Conservation (phyloP, 35 echinoderm and acorn worm species). For the Hemicentrotus pulcherrimus region DNA sequence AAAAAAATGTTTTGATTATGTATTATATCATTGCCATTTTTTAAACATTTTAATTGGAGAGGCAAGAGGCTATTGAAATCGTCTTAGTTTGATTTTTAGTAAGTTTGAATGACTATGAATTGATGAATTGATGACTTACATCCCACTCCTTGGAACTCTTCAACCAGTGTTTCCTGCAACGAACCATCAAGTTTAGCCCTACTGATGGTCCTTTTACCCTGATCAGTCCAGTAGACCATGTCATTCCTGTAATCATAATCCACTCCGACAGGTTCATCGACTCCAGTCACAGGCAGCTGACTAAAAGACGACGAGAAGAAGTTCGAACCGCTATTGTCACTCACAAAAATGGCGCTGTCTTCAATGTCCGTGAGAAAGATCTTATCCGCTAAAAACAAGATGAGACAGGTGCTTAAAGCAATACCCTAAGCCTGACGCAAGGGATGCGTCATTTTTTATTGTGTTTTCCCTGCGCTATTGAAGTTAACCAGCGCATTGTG, state of each 20-base stretch:
- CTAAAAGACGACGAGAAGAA: not conserved
- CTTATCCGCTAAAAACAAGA: not conserved
- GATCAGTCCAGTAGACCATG: constrained; percentile 21
- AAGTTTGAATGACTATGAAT: no score
- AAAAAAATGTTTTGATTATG: no score
- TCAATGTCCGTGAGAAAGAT: not conserved
- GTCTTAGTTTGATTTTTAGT: no score
- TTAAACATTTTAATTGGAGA: no score
- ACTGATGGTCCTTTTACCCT: not conserved
- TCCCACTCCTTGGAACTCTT: not conserved
- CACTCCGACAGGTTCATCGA: not conserved
- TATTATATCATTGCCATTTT: no score
- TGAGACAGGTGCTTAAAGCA: no score
- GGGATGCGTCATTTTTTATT: no score
- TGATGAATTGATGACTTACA: constrained; percentile 20
- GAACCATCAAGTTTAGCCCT: constrained; percentile 9
- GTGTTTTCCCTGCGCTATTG: no score
- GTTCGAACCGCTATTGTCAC: not conserved
- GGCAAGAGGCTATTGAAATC: no score
- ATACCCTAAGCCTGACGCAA: no score
- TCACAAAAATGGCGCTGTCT: not conserved
- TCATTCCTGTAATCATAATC: constrained; percentile 14
- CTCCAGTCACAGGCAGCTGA: not conserved
- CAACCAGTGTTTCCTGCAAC: not conserved
- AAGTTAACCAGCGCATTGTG: no score